Percentiles rank a stretch among this genome's conserved stretches.
Conservation (phyloP, 2,797 vertebrate species). For the Echeneis naucrates region DNA sequence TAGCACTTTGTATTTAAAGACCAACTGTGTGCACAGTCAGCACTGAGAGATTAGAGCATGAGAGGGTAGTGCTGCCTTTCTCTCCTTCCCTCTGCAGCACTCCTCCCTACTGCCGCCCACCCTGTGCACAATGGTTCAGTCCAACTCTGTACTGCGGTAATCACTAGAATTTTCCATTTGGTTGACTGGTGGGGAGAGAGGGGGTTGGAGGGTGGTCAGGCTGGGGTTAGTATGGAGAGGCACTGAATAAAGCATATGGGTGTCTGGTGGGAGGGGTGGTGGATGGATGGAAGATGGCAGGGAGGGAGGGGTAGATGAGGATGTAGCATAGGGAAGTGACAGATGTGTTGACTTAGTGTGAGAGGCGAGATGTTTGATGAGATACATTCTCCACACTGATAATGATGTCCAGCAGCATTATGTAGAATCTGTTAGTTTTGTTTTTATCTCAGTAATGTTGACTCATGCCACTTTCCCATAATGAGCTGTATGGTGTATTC, state of each 20-base stretch:
- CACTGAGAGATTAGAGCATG: constrained; percentile 61
- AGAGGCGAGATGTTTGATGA: constrained; percentile 44
- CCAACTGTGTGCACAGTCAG: constrained; percentile 52
- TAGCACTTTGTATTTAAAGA: constrained; percentile 2
- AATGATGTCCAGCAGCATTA: constrained; percentile 28
- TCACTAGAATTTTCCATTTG: constrained; percentile 51
- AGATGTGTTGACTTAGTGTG: constrained; percentile 69
- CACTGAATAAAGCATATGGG: constrained; percentile 64
- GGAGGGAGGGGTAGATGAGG: constrained; percentile 37
- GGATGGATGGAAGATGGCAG: constrained; percentile 19
- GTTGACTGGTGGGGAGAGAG: constrained; percentile 7
- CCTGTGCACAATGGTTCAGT: constrained; percentile 59
- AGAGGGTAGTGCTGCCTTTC: constrained; percentile 40
- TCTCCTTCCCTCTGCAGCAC: constrained; percentile 58
- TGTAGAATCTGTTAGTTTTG: neutral
- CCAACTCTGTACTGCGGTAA: constrained; percentile 34
- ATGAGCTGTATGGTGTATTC: neutral
- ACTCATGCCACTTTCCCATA: neutral
- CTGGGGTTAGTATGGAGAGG: constrained; percentile 9
- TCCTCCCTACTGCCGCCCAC: constrained; percentile 54
- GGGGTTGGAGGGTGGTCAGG: neutral
- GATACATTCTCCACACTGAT: constrained; percentile 33
- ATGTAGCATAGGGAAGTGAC: constrained; percentile 53
- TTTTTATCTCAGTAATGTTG: neutral
- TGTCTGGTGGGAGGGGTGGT: constrained; percentile 43